Conservation (phyloP, 2,113 vertebrate species). For the Eonycteris spelaea region DNA sequence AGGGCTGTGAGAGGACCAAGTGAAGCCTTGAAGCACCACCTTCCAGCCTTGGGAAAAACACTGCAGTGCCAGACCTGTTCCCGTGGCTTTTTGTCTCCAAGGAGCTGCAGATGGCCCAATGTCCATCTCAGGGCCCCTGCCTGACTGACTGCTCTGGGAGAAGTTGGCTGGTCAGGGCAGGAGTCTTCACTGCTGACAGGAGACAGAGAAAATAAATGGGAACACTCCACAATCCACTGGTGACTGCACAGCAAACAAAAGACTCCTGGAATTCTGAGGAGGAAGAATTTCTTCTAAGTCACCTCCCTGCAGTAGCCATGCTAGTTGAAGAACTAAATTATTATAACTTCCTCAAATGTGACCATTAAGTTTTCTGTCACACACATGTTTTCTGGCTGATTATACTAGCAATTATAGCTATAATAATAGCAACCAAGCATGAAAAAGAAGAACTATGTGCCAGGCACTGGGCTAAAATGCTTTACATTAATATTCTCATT, state of each 20-base stretch:
- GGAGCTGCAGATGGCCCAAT: background rate
- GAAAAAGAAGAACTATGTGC: background rate
- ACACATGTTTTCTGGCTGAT: background rate
- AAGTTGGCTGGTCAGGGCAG: background rate
- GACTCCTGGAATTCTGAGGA: background rate
- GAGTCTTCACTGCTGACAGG: background rate
- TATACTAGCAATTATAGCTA: background rate
- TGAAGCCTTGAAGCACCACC: rapidly evolving
- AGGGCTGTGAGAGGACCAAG: background rate
- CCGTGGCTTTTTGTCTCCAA: background rate
- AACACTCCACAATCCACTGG: background rate
- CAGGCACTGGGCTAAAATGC: background rate
- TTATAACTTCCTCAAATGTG: background rate
- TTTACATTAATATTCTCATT: background rate
- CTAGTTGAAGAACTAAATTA: background rate
- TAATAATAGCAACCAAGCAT: background rate
- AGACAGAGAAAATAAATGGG: background rate
- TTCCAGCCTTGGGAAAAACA: background rate
- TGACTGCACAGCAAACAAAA: background rate
- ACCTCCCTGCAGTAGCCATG: background rate
- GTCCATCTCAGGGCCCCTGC: background rate
- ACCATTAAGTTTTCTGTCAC: background rate
- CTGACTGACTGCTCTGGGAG: background rate
- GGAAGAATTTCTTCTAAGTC: background rate
- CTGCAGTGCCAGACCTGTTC: background rate